Conservation (phyloP, 1,140 invertebrate genomes). For the Alviniconcha marisindica region DNA sequence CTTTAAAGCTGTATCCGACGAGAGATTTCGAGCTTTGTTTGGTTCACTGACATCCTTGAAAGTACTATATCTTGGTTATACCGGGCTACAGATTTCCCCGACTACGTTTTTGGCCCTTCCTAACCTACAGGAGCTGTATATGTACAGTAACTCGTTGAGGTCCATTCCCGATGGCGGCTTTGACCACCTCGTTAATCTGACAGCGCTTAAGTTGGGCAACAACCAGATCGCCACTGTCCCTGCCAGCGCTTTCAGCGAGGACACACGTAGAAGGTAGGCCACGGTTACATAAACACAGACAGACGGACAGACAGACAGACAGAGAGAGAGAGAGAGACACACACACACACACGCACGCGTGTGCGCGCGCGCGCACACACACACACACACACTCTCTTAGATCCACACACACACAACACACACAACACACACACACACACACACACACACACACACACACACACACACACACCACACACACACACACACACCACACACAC, state of each 20-base stretch:
- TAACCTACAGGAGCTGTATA: background rate
- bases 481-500: too few species aligned
- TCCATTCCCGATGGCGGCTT: conserved; percentile 2
- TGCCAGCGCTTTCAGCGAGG: background rate
- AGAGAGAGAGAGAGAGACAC: too few species aligned
- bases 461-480: too few species aligned
- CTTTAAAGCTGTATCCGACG: background rate
- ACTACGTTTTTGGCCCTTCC: background rate
- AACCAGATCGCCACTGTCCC: conserved; percentile 2
- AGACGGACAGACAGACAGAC: too few species aligned
- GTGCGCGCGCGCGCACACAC: background rate
- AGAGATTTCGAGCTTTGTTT: background rate
- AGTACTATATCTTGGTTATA: background rate
- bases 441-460: too few species aligned
- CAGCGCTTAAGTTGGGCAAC: background rate
- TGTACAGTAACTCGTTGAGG: background rate
- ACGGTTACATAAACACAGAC: background rate
- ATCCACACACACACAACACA: too few species aligned
- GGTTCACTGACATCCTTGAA: background rate
- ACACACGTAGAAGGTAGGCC: background rate
- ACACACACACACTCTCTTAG: background rate
- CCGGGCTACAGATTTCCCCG: background rate
- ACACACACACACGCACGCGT: background rate
- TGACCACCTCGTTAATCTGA: background rate
- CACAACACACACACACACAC: too few species aligned